Evolutionary conservation across 2,888 invertebrate genomes (phyloP).

Genomic region (Xestia sexstrigata): DNA sequence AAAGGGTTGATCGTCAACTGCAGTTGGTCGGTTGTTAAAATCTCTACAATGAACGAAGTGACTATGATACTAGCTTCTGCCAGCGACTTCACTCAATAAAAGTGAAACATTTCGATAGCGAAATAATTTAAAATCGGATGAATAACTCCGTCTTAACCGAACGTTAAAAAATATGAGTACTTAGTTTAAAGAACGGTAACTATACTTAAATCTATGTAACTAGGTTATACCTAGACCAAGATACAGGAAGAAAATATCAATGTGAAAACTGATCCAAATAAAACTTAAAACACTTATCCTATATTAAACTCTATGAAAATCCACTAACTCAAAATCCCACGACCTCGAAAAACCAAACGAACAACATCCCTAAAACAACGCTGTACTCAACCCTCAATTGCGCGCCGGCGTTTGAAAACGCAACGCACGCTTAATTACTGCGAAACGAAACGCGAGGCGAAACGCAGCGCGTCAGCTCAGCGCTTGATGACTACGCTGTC

Average conservation of each 20-base stretch:
- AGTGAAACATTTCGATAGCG: background rate
- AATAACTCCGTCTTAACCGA: background rate
- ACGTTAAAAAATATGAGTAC: background rate
- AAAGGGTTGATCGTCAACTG: background rate
- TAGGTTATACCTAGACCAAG: background rate
- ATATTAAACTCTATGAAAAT: background rate
- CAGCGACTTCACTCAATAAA: background rate
- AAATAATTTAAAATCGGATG: background rate
- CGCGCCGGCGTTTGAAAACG: slow-evolving; percentile 67
- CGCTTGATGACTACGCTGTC: slow-evolving; percentile 64
- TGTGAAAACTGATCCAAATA: background rate
- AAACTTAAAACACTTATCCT: background rate
- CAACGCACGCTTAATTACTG: slow-evolving; percentile 81
- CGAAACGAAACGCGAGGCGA: slow-evolving; percentile 59
- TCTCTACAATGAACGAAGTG: background rate
- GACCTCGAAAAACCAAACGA: slow-evolving; percentile 5
- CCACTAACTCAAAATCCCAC: background rate
- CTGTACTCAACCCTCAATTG: slow-evolving; percentile 51
- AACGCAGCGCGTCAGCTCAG: slow-evolving; percentile 54
- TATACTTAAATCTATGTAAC: background rate
- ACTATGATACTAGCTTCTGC: background rate
- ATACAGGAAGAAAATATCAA: background rate
- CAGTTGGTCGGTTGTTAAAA: background rate
- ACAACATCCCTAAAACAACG: slow-evolving; percentile 45
- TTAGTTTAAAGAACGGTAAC: background rate